Evolutionary conservation across 2,888 invertebrate species (phyloP).

Genomic region (Bursaphelenchus okinawaensis): DNA sequence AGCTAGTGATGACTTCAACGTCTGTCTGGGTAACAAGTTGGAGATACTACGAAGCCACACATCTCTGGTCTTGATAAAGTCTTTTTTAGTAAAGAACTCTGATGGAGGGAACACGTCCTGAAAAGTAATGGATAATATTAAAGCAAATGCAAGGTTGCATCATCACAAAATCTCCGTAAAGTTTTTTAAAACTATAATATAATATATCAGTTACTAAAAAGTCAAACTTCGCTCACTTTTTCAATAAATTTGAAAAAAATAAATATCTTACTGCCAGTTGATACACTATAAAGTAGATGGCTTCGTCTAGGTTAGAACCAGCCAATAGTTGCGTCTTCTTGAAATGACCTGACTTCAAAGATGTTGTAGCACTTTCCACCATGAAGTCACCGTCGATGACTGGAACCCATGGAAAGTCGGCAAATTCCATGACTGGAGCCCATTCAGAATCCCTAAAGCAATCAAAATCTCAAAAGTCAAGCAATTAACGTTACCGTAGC

Average conservation of each 20-base stretch:
- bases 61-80: conserved; percentile 49
- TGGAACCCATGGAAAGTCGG: conserved; percentile 68
- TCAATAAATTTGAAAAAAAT: no score
- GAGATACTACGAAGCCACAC: conserved; percentile 48
- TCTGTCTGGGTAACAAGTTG: conserved; percentile 49
- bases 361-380: conserved; percentile 70
- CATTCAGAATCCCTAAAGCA: conserved; percentile 47
- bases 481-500: conserved; percentile 61
- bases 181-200: no score
- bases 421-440: conserved; percentile 59
- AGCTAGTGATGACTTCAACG: conserved; percentile 63
- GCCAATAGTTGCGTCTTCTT: conserved; percentile 81
- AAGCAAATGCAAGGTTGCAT: no score
- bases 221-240: no score
- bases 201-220: no score
- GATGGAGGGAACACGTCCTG: conserved; percentile 71
- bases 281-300: conserved; percentile 87
- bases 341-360: conserved; percentile 73
- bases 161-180: neutral
- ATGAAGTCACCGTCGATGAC: conserved; percentile 87
- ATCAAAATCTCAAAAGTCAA: neutral
- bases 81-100: conserved; percentile 51
- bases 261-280: conserved; percentile 67
- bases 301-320: conserved; percentile 88
- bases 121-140: neutral